Evolutionary conservation across 2,888 invertebrate species (phyloP).

Genomic region (Meta bourneti): DNA sequence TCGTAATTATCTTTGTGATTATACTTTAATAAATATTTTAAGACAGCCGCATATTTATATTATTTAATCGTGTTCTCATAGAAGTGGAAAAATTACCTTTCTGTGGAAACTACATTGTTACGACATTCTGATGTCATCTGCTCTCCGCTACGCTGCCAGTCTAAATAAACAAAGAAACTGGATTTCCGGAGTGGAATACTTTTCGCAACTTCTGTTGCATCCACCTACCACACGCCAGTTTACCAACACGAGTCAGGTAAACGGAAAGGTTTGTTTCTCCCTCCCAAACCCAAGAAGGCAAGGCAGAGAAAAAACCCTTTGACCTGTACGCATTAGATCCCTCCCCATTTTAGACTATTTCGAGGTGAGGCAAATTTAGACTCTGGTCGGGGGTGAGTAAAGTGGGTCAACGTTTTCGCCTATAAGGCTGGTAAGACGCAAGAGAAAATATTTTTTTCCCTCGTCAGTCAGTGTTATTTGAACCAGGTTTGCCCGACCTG

Average conservation of each 20-base stretch:
- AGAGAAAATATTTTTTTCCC: conserved; percentile 25
- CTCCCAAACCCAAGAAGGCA: conserved; percentile 43
- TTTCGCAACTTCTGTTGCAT: too few species aligned
- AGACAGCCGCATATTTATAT: too few species aligned
- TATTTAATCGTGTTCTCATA: too few species aligned
- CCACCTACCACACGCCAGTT: conserved; percentile 47
- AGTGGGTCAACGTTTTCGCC: conserved; percentile 71
- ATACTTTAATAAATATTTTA: too few species aligned
- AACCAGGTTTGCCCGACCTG: conserved; percentile 51
- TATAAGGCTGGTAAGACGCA: conserved; percentile 45
- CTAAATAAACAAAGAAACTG: too few species aligned
- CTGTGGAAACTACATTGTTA: too few species aligned
- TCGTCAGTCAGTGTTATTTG: conserved; percentile 54
- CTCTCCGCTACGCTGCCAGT: too few species aligned
- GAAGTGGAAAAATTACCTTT: too few species aligned
- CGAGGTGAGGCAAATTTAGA: conserved; percentile 72
- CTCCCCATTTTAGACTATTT: conserved; percentile 72
- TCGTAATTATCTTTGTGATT: too few species aligned
- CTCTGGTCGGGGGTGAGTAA: conserved; percentile 55
- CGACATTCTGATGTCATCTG: too few species aligned
- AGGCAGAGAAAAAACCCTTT: conserved; percentile 69
- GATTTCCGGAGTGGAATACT: too few species aligned
- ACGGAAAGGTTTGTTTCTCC: conserved; percentile 59
- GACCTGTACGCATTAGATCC: conserved; percentile 57
- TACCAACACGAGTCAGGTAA: conserved; percentile 63